Conservation (phyloP, 2,113 vertebrate genomes). For the Agapornis roseicollis region DNA sequence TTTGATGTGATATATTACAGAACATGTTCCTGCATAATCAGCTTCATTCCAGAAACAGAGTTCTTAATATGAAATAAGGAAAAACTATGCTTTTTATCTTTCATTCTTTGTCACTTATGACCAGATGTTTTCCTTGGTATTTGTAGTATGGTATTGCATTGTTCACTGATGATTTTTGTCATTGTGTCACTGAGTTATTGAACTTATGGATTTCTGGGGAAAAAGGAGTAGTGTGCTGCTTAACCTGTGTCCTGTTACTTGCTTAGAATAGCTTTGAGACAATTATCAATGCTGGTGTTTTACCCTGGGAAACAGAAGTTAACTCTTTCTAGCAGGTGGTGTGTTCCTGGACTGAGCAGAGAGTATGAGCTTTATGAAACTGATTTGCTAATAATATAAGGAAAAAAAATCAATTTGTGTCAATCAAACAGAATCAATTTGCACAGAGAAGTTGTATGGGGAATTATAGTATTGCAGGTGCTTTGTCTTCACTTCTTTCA, state of each 20-base stretch:
- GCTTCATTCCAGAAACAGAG: not conserved
- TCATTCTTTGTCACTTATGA: not conserved
- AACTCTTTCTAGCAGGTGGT: not conserved
- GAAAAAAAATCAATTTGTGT: not conserved
- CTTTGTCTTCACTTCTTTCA: not conserved
- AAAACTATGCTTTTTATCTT: not conserved
- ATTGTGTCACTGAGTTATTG: not conserved
- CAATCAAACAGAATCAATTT: not conserved
- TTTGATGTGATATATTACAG: slow-evolving; percentile 40
- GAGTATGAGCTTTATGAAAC: not conserved
- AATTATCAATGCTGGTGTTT: not conserved
- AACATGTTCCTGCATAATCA: slow-evolving; percentile 9
- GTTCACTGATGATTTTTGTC: not conserved
- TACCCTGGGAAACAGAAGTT: not conserved
- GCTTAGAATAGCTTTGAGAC: not conserved
- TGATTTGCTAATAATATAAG: not conserved
- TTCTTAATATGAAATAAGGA: slow-evolving; percentile 1
- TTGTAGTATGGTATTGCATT: not conserved
- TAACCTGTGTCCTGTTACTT: not conserved
- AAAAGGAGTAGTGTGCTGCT: not conserved
- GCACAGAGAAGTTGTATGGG: not conserved
- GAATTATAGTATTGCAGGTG: not conserved
- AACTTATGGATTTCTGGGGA: not conserved
- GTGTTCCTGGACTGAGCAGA: not conserved
- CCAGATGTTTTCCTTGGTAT: not conserved